phyloP scores from a whole-genome alignment of 2,888 invertebrate species.

The Ommatoiulus sabulosus region DNA sequence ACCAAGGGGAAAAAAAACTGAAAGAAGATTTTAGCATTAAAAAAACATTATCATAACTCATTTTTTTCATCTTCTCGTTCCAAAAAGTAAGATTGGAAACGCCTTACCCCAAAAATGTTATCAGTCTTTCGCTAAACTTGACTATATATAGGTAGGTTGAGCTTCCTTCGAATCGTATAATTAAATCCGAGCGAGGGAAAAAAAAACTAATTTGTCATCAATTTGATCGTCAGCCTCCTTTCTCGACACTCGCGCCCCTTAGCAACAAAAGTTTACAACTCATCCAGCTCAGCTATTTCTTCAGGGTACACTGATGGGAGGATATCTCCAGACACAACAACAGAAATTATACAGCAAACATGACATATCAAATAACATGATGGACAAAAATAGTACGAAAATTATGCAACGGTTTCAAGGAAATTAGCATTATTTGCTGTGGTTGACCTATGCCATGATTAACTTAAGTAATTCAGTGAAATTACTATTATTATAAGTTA shows the following conservation, averaged over 20 bases:
- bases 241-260: not conserved
- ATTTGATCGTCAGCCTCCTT: slow-evolving; percentile 23
- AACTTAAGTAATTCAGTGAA: no score
- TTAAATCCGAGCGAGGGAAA: not conserved
- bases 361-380: not conserved
- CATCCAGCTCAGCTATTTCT: not conserved
- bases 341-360: not conserved
- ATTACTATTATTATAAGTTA: not conserved
- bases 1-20: slow-evolving; percentile 3
- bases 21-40: slow-evolving; percentile 43
- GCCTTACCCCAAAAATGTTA: slow-evolving; percentile 33
- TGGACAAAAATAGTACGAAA: not conserved
- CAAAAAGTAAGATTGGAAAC: slow-evolving; percentile 40
- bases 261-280: slow-evolving; percentile 17
- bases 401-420: not conserved
- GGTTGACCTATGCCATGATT: no score
- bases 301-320: not conserved
- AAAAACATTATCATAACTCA: slow-evolving; percentile 43
- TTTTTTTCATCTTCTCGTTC: slow-evolving; percentile 43
- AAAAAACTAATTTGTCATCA: slow-evolving; percentile 38
- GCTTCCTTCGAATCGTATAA: slow-evolving; percentile 14
- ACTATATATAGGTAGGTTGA: slow-evolving; percentile 29
- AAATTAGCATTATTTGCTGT: not conserved
- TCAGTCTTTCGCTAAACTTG: slow-evolving; percentile 39
- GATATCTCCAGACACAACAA: not conserved